Percentiles rank a stretch among this genome's conserved stretches.
Evolutionary conservation across 2,113 vertebrate genomes (phyloP).

Genomic region (Callipepla californica): DNA sequence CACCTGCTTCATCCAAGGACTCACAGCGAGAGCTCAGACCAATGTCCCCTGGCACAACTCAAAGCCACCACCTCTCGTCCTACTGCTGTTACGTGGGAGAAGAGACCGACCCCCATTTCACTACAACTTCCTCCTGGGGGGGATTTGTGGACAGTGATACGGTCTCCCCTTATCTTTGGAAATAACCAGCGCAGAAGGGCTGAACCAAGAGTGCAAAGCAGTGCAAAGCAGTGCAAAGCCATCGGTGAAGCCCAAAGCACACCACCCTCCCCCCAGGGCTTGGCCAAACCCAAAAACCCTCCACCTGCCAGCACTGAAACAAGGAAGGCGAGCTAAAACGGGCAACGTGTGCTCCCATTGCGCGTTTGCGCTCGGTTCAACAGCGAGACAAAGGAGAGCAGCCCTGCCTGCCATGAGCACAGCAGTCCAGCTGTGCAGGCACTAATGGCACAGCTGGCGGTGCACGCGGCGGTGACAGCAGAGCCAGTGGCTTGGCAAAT

Average conservation of each 20-base stretch:
- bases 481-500: conserved; percentile 66
- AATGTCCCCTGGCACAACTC: not conserved
- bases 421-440: conserved; percentile 42
- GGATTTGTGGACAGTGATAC: too few relatives aligned
- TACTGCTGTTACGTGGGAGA: too few relatives aligned
- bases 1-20: not conserved
- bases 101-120: too few relatives aligned
- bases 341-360: not conserved
- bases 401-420: conserved; percentile 31
- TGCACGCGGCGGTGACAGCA: not conserved
- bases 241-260: fast-evolving
- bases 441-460: conserved; percentile 64
- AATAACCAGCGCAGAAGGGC: not conserved
- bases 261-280: not conserved
- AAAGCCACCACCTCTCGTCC: too few relatives aligned
- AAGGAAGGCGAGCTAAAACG: not conserved
- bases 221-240: not conserved
- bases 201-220: fast-evolving
- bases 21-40: fast-evolving
- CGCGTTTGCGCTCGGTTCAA: not conserved
- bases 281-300: not conserved
- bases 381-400: not conserved
- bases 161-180: not conserved
- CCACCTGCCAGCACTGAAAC: fast-evolving
- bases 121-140: too few relatives aligned